Base-by-base conservation (phyloP, 2,888 invertebrate species). In the Agonopterix alstromeriana region DNA sequence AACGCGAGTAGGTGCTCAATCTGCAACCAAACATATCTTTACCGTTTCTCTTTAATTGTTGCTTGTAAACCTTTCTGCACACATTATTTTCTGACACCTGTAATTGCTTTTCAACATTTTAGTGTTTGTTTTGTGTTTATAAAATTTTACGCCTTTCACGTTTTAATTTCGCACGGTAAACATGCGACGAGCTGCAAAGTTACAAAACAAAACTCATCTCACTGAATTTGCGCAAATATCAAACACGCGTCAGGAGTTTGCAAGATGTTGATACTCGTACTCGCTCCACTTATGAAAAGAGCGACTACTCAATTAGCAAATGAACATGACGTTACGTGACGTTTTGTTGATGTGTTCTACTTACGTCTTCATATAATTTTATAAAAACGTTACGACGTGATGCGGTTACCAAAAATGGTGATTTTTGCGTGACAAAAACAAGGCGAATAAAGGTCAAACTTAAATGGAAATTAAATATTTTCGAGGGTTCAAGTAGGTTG, bases 1-100 rank as follows among this genome's bases (percentile, higher is more conserved):
- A 77, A 81, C 69, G 66, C 70, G 63, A 62, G 62, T 61, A 63
- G 61, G 58, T 67, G 62, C 55, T 55, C 51, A 55, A 57, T 56
- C 58, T 55, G 55, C 56, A 57, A 57, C 27, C 54, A 54, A 45
- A 56, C 54, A 53, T 14, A 14, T 47, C 42, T 50, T 47, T 43
- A 44, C 8, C 10, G 49, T 46, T 43, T 49, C 46, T 43, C 41
- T 41, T 38, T 38, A 38, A 38, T 38, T 46, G 43, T 44, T 42
- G 27, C 45, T 49, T 46, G 42, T 45, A 49, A 47, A 49, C 43
- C 27, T 10, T 43, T 7, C 27, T 27, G 40, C 43, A 38, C 43
- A 35, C 27, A 9, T n/a, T 17, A 35, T 43, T 43, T 42, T 42
- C 5, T 42, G 8, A 17, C 27, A 11, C 5, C 27, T 27, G 9